A percentile compares a stretch with the other conserved stretches of the same genome.
These are phyloP conservation scores for Tupaia tana DNA, from an alignment of 2,113 vertebrate genomes.

Conservation along the genomic window DNA sequence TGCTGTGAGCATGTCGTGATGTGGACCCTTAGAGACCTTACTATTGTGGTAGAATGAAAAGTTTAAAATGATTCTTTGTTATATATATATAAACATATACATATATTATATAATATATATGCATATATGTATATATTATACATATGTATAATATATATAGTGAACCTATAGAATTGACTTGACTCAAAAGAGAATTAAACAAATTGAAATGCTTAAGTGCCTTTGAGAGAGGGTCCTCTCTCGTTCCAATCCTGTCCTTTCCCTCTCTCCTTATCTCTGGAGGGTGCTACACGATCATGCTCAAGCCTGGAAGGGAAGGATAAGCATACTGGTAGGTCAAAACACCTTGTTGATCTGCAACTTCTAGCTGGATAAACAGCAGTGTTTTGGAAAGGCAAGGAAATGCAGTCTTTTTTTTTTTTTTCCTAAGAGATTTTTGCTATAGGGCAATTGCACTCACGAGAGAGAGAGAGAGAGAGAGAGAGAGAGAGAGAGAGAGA, in stretches of 20 bases:
- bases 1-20: neutral
- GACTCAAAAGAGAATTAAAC: neutral
- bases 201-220: neutral
- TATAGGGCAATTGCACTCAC: too few relatives aligned
- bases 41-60: neutral
- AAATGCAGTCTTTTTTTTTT: neutral
- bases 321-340: neutral
- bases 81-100: neutral
- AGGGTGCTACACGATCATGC: neutral
- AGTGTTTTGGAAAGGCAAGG: neutral
- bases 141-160: too few relatives aligned
- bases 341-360: neutral
- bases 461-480: too few relatives aligned
- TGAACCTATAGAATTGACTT: neutral
- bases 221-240: neutral
- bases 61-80: neutral
- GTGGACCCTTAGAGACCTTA: neutral
- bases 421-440: too few relatives aligned
- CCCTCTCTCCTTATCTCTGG: neutral
- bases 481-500: too few relatives aligned
- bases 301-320: neutral
- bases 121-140: too few relatives aligned
- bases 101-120: too few relatives aligned
- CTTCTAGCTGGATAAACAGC: neutral
- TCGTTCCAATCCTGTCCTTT: neutral